A percentile compares a stretch with the other conserved stretches of the same genome.
Conservation (phyloP, 2,113 vertebrate genomes). For the Ardeotis arabs region DNA sequence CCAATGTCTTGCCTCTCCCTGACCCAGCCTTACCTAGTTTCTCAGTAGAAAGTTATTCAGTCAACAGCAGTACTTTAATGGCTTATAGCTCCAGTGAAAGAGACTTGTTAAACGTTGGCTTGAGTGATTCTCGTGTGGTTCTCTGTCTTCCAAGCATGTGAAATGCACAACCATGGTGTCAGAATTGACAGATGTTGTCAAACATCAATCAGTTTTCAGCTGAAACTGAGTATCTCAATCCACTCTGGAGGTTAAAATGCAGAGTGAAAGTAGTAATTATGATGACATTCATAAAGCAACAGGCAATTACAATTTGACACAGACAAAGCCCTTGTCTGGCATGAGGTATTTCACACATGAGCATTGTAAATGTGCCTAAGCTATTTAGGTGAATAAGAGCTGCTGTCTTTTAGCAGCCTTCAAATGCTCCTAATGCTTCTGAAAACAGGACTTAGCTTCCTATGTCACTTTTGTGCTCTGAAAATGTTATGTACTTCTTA, state of each 20-base stretch:
- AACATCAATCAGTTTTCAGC: not conserved
- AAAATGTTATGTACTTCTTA: fast-evolving
- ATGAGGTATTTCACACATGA: not conserved
- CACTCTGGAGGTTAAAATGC: not conserved
- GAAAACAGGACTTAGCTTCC: not conserved
- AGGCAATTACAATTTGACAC: not conserved
- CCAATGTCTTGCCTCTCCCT: not conserved
- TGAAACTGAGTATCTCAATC: not conserved
- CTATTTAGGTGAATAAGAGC: not conserved
- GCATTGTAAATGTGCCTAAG: not conserved
- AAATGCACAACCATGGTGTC: not conserved
- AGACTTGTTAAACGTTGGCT: not conserved
- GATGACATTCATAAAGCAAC: not conserved
- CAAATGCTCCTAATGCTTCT: not conserved
- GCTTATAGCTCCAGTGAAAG: not conserved
- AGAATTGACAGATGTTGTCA: not conserved
- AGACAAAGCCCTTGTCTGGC: not conserved
- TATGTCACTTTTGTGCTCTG: not conserved
- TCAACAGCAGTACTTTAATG: not conserved
- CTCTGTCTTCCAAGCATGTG: not conserved
- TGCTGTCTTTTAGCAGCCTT: not conserved
- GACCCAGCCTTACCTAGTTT: not conserved
- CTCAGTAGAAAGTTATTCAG: conserved; percentile 14
- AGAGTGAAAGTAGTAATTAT: not conserved
- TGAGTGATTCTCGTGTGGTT: not conserved